Evolutionary conservation across 2,797 vertebrate genomes (phyloP), one percentile per base, ranked within the genome.

Genomic region (Otolemur crassicaudatus): DNA sequence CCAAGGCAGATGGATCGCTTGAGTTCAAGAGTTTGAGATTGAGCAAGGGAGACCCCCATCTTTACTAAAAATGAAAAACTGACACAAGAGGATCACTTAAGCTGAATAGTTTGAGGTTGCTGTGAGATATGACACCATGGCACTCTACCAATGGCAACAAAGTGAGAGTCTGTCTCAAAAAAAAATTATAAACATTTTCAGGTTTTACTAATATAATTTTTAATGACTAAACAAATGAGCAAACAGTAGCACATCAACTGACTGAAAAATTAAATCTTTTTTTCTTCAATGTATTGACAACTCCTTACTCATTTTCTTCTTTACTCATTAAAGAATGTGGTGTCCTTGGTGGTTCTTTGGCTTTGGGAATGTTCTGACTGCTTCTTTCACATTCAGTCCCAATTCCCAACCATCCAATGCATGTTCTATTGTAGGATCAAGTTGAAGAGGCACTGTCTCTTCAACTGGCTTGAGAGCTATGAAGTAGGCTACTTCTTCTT

Each of bases 401-500:
- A 13, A 82, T 11, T n/a, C 40, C 12, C 56, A 60, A 7, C 14
- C 49, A 43, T 31, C 16, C 56, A 17, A 0, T 83, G 77, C 22
- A 14, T 2, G 20, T 2, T 63, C 3, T 4, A 6, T 0, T 40
- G 22, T 19, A 60, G 20, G 25, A 17, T 9, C 1, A 5, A 8
- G 58, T 20, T 5, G 17, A 49, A 49, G 19, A 58, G 53, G n/a
- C 23, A 22, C 2, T 0, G 27, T 14, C 40, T 25, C 23, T 12
- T 49, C 80, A 6, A 1, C 13, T 2, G 37, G 53, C 31, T 11
- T 1, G 70, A 10, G 31, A 31, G 16, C 81, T 49, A 31, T 0
- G 69, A 19, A 69, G n/a, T 0, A 3, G 86, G 83, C 19, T 25
- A 25, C 6, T 65, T 85, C 77, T 53, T 94, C 53, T 11, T 83